These are phyloP conservation scores for Pardosa pseudoannulata DNA, from an alignment of 2,888 invertebrate species.

Conservation along the genomic window DNA sequence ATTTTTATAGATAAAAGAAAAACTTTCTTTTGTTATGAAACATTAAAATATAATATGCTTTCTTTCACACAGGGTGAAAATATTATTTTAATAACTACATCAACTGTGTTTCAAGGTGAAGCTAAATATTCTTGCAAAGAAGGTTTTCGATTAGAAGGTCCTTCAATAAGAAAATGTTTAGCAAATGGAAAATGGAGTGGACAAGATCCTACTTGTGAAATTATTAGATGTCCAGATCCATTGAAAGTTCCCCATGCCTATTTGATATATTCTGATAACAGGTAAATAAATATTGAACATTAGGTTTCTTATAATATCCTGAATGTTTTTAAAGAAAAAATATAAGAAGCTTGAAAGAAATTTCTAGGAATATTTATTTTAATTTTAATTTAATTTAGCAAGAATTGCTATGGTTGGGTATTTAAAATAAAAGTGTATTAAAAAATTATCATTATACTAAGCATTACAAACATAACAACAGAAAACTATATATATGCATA, in stretches of 20 bases:
- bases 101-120: slow-evolving; percentile 75
- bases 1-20: no score
- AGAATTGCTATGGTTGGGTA: no score
- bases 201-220: slow-evolving; percentile 69
- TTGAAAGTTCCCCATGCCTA: slow-evolving; percentile 65
- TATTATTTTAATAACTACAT: slow-evolving; percentile 77
- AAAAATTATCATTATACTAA: no score
- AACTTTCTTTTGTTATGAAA: background rate
- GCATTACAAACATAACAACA: no score
- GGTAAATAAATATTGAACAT: no score
- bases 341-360: no score
- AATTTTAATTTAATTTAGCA: no score
- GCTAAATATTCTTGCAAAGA: slow-evolving; percentile 72
- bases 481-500: no score
- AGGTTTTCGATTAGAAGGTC: slow-evolving; percentile 73
- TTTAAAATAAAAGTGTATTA: no score
- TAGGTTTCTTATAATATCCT: no score
- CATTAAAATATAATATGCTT: background rate
- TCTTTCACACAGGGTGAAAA: slow-evolving; percentile 76
- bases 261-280: slow-evolving; percentile 66
- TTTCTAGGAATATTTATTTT: no score
- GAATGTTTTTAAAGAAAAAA: no score
- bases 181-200: slow-evolving; percentile 71
- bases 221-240: slow-evolving; percentile 72
- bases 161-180: slow-evolving; percentile 51